A percentile compares a stretch with the other conserved stretches of the same genome.
These are phyloP conservation scores for Sebastes iracundus DNA, from an alignment of 2,797 vertebrate genomes.

Conservation along the genomic window DNA sequence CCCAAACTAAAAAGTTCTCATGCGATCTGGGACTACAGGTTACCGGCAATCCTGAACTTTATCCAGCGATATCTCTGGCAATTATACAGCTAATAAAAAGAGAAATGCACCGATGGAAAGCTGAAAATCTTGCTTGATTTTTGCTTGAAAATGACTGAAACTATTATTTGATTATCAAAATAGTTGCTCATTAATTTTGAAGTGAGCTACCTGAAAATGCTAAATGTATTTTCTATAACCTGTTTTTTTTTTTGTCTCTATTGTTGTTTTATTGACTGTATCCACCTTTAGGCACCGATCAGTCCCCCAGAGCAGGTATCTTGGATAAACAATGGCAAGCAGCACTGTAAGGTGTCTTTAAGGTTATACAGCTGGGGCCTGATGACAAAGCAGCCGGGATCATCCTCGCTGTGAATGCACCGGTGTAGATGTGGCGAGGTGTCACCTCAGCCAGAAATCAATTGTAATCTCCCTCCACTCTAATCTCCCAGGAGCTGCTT, in stretches of 20 bases:
- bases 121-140: not conserved
- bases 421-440: constrained; percentile 4
- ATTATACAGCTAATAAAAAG: too few relatives aligned
- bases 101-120: too few relatives aligned
- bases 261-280: not conserved
- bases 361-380: not conserved
- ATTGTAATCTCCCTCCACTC: constrained; percentile 18
- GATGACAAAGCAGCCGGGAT: constrained; percentile 21
- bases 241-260: not conserved
- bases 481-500: constrained; percentile 8
- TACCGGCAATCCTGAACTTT: too few relatives aligned
- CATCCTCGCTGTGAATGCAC: constrained; percentile 1
- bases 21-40: too few relatives aligned
- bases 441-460: constrained; percentile 41
- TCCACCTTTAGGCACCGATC: not conserved
- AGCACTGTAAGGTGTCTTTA: not conserved
- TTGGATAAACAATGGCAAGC: not conserved
- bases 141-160: not conserved
- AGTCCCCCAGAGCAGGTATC: not conserved
- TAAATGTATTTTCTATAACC: not conserved
- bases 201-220: not conserved
- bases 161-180: not conserved
- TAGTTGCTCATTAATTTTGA: not conserved
- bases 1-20: too few relatives aligned
- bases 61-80: too few relatives aligned